phyloP scores from a whole-genome alignment of 1,140 invertebrate genomes.

The Sesamia nonagrioides region DNA sequence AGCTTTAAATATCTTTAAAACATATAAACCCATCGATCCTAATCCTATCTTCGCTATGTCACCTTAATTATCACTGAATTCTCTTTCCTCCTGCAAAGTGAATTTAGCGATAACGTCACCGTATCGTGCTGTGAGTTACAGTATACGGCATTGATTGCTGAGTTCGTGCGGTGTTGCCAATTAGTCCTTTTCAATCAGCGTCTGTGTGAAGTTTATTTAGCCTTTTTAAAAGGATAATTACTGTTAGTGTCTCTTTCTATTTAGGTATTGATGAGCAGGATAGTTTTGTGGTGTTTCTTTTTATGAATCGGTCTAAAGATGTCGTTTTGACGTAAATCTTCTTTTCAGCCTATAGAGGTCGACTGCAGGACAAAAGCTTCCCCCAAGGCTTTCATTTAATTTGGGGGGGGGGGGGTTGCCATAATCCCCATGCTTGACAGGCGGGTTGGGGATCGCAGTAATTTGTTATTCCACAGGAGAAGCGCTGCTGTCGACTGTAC shows the following conservation, averaged over 20 bases:
- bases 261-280: background rate
- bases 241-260: background rate
- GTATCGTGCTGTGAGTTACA: background rate
- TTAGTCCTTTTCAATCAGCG: constrained; percentile 43
- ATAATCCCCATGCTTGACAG: too few relatives aligned
- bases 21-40: background rate
- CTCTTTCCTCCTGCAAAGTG: background rate
- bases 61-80: constrained; percentile 34
- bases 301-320: too few relatives aligned
- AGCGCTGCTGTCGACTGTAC: too few relatives aligned
- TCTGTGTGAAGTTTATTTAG: constrained; percentile 10
- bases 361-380: too few relatives aligned
- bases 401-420: too few relatives aligned
- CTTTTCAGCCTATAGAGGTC: too few relatives aligned
- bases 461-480: too few relatives aligned
- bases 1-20: background rate
- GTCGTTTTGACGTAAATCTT: too few relatives aligned
- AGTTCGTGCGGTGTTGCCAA: constrained; percentile 35
- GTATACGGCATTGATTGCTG: constrained; percentile 30
- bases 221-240: constrained; percentile 28
- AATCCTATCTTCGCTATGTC: background rate
- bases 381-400: too few relatives aligned
- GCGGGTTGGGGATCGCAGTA: too few relatives aligned
- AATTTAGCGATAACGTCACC: background rate
- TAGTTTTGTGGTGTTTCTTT: background rate